These are phyloP conservation scores for Lampris megalopsis DNA, from an alignment of 2,113 vertebrate species.

Conservation along the genomic window DNA sequence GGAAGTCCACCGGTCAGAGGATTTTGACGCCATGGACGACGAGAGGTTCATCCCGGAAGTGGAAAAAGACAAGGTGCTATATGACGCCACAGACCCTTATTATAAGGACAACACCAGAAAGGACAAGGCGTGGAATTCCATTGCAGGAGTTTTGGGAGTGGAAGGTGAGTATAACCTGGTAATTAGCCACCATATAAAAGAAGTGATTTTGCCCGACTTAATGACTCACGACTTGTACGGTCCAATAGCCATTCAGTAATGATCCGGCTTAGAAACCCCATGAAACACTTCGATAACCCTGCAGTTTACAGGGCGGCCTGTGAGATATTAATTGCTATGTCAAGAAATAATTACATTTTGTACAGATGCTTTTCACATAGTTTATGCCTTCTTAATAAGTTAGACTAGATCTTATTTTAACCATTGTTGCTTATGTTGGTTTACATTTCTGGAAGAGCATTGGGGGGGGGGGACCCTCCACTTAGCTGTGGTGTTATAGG, in stretches of 20 bases:
- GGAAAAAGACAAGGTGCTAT: too few species aligned
- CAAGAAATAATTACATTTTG: conserved; percentile 1
- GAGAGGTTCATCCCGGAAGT: too few species aligned
- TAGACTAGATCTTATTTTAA: background rate
- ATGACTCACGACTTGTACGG: too few species aligned
- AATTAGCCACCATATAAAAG: too few species aligned
- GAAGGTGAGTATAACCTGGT: too few species aligned
- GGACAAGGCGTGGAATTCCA: too few species aligned
- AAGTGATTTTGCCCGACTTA: too few species aligned
- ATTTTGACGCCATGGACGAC: too few species aligned
- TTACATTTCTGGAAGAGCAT: background rate
- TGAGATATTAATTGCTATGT: background rate
- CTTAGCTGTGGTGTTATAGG: conserved; percentile 2
- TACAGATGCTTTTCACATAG: conserved; percentile 7
- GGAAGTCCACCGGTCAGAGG: too few species aligned
- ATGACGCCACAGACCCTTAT: too few species aligned
- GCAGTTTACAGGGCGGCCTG: background rate
- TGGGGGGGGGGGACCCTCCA: background rate
- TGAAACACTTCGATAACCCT: background rate
- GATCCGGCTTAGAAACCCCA: background rate
- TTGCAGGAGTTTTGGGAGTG: too few species aligned
- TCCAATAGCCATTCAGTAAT: background rate
- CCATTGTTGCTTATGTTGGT: background rate
- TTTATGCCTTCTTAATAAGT: background rate
- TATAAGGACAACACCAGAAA: too few species aligned